Evolutionary conservation across 2,797 vertebrate genomes (phyloP), one percentile per base, ranked within the genome.

Genomic region (Enteromius argenteus): DNA sequence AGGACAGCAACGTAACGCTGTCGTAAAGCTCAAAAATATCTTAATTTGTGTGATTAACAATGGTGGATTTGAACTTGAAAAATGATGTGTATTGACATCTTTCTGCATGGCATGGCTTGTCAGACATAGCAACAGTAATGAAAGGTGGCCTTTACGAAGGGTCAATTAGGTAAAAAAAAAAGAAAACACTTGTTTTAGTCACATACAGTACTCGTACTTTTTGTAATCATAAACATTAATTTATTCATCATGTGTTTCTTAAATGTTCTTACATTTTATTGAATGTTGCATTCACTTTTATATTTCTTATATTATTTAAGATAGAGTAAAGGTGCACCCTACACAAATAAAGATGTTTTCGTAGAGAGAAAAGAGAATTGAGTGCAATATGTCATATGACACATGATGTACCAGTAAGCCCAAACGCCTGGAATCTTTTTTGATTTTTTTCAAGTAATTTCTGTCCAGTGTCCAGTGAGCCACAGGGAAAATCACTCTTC

Each of bases 381-480:
- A 21, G 21, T 73, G 71, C 9, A 3, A 21, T 21, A 3, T 32
- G 27, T 73, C 44, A 21, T 13, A 21, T 51, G 44, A 19, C 71
- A 73, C 19, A 56, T 37, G 32, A 58, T 75, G 32, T 32, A 75
- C 19, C 30, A 67, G 44, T n/a, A 79, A 11, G 44, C 30, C 39
- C 5, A 21, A 64, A 46, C 7, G 35, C 51, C 32, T 53, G 1
- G 4, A 79, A 51, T 49, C 21, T n/a, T 66, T 56, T 13, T 81
- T 71, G 49, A 81, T 81, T 39, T 39, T 32, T 56, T 58, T 39
- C 30, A 64, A 44, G 23, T 35, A 13, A 60, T 73, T 23, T 73
- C 60, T 71, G 53, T 71, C 14, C 27, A 32, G 67, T 71, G 53
- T 71, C 14, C 27, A 32, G 67, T 39, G 10, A 73, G 69, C 68